phyloP scores from a whole-genome alignment of 2,113 vertebrate genomes.

The Anhinga anhinga region DNA sequence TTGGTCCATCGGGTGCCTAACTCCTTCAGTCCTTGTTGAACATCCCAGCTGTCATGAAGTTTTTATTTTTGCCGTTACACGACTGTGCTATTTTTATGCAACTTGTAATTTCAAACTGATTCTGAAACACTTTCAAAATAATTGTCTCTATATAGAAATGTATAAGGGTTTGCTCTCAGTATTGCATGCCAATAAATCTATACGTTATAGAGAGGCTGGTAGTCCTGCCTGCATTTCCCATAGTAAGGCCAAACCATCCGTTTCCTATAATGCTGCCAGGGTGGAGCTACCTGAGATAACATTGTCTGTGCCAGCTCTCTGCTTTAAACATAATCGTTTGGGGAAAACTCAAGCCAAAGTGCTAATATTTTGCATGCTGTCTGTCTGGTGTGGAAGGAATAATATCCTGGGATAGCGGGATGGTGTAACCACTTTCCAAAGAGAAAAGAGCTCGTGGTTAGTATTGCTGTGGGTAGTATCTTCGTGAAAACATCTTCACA shows the following conservation, averaged over 20 bases:
- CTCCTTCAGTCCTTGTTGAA: not conserved
- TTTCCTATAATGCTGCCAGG: not conserved
- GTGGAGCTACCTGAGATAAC: not conserved
- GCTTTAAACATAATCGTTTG: not conserved
- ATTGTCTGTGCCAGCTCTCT: not conserved
- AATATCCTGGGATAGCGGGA: not conserved
- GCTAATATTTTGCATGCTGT: not conserved
- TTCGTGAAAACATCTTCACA: not conserved
- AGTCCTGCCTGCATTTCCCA: not conserved
- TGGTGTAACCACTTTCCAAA: not conserved
- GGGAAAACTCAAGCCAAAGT: not conserved
- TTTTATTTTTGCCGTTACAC: not conserved
- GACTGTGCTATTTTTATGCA: not conserved
- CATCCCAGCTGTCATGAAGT: not conserved
- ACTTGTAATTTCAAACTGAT: not conserved
- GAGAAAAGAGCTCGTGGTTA: not conserved
- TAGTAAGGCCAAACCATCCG: not conserved
- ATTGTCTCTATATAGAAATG: not conserved
- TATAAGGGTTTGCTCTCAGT: not conserved
- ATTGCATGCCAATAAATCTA: not conserved
- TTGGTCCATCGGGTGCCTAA: not conserved
- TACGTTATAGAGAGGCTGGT: not conserved
- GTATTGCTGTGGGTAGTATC: not conserved
- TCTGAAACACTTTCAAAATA: not conserved
- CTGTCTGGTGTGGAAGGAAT: not conserved